Evolutionary conservation across 2,797 vertebrate species (phyloP).

Genomic region (Paratrypauchen microcephalus): DNA sequence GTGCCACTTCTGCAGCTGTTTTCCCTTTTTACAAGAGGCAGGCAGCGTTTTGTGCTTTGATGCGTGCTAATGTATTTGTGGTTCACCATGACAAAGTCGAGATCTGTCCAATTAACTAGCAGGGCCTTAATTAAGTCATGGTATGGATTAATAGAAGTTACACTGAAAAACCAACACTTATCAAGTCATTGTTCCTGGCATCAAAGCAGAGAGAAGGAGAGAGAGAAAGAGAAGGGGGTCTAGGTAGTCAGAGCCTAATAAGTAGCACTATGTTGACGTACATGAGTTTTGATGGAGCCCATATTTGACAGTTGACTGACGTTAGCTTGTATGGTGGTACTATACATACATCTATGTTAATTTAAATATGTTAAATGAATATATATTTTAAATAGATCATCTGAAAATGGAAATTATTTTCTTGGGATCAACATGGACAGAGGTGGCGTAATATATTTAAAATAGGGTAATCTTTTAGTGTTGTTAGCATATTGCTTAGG

Average conservation of each 20-base stretch:
- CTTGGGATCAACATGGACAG: too few species aligned
- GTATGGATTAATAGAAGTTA: conserved; percentile 43
- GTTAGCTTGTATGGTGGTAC: too few species aligned
- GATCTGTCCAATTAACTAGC: conserved; percentile 47
- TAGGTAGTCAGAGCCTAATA: conserved; percentile 23
- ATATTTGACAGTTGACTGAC: too few species aligned
- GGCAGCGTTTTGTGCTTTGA: conserved; percentile 39
- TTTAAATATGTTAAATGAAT: too few species aligned
- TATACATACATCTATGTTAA: background rate
- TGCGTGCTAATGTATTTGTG: conserved; percentile 49
- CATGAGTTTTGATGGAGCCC: background rate
- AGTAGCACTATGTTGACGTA: conserved; percentile 14
- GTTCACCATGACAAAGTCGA: conserved; percentile 45
- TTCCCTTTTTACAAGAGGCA: conserved; percentile 25
- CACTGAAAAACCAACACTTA: conserved; percentile 24
- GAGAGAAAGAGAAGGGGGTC: conserved; percentile 4
- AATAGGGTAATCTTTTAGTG: too few species aligned
- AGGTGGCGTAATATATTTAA: too few species aligned
- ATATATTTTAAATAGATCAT: too few species aligned
- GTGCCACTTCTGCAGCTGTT: conserved; percentile 28
- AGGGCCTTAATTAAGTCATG: conserved; percentile 47
- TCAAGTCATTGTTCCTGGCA: conserved; percentile 23
- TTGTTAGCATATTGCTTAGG: too few species aligned
- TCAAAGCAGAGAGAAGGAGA: conserved; percentile 26
- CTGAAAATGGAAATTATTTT: too few species aligned